Conservation (phyloP, 2,888 invertebrate genomes). For the Penaeus monodon region DNA sequence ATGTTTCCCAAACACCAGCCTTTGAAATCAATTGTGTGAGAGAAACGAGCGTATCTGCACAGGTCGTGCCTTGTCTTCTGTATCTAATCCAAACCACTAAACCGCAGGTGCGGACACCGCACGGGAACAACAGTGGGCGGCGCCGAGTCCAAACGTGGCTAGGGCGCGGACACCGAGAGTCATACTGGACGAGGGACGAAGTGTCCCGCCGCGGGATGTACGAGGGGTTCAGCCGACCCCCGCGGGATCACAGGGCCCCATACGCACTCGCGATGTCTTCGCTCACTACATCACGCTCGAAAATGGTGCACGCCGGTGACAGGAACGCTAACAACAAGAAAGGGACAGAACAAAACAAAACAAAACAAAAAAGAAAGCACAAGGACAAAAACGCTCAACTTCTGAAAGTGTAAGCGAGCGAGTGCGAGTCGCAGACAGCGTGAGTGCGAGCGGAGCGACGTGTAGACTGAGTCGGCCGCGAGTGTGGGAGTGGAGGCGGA, state of each 20-base stretch:
- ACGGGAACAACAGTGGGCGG: no score
- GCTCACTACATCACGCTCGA: constrained; percentile 38
- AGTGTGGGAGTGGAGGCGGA: constrained; percentile 1
- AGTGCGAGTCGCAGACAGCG: not conserved
- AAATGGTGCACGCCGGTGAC: not conserved
- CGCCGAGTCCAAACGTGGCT: no score
- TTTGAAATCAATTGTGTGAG: no score
- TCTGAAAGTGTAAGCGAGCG: not conserved
- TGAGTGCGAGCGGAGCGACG: not conserved
- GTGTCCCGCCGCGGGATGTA: not conserved
- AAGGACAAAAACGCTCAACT: no score
- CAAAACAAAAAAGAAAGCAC: no score
- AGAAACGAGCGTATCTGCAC: no score
- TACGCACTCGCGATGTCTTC: constrained; percentile 42
- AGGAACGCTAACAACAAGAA: not conserved
- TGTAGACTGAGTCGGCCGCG: not conserved
- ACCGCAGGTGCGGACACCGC: no score
- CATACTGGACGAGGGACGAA: no score
- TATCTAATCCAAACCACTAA: no score
- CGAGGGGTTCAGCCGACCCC: constrained; percentile 57
- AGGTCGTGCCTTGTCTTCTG: no score
- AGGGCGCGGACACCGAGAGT: no score
- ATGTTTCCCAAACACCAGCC: no score
- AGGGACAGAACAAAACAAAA: not conserved
- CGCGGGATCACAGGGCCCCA: constrained; percentile 55